Evolutionary conservation across 23 tunicate species (phyloP), one percentile per base, ranked within the genome.

Genomic region (Aplidium turbinatum): DNA sequence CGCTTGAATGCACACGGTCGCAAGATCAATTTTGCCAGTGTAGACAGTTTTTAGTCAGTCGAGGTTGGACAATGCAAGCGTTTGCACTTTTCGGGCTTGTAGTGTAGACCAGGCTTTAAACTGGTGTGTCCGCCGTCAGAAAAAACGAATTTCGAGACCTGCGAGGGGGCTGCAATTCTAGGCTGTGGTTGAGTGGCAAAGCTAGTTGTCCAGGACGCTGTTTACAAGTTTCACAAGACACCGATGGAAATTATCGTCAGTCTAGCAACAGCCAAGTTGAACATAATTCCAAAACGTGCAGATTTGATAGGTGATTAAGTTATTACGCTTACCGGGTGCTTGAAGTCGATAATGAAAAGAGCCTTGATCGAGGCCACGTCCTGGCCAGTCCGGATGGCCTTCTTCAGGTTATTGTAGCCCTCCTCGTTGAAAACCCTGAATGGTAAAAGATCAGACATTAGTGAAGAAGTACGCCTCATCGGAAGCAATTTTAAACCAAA

Each of bases 371-470:
- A 1, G 0, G 53, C 34, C 3, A 79, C 68, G 47, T 80, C 86
- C 38, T 87, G 83, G 4, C 56, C 82, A 47, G 71, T 86, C 69
- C 96, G 53, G 25, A 74, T 33, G 7, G 87, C 87, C 70, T 88
- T 88, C 30, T 78, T 76, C 30, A 88, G 38, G 38, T 63, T 77
- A 33, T 69, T 81, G 56, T 82, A 74, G 0, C 96, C 87, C 31
- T 81, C 87, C 18, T 88, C 96, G 61, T 88, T 87, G 68, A 81
- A 88, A 63, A 88, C 68, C 69, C 89, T 83, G 21, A 13, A 25
- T 28, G 0, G 18, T 42, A 16, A 9, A 16, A 42, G 16, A 42
- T 9, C 11, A 42, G 50, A 42, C 16, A 42, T 11, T 42, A 9
- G 50, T 42, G 50, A 9, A 42, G 16, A 42, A 42, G 11, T 42